These are phyloP conservation scores for Stenurella melanura DNA, from an alignment of 2,888 invertebrate genomes.

Conservation along the genomic window DNA sequence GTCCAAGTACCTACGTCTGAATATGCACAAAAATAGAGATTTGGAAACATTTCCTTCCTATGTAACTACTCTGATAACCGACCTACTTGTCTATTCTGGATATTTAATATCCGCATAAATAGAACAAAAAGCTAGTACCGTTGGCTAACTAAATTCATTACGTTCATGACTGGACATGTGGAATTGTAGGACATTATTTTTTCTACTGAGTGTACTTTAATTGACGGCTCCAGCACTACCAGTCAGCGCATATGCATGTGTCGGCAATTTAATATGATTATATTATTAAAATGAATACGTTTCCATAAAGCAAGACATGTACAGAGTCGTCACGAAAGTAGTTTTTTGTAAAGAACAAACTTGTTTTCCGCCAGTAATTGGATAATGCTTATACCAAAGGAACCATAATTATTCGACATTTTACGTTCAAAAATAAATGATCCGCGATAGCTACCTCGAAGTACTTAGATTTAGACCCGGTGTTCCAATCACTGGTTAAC, in stretches of 20 bases:
- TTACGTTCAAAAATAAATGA: too few species aligned
- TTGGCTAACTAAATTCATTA: background rate
- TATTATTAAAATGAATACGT: slow-evolving; percentile 71
- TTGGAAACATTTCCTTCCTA: too few species aligned
- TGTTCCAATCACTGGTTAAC: too few species aligned
- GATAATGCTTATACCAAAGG: slow-evolving; percentile 21
- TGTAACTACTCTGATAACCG: too few species aligned
- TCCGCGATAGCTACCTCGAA: too few species aligned
- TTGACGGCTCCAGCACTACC: background rate
- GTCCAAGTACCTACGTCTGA: too few species aligned
- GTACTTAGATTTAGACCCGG: too few species aligned
- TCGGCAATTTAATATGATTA: slow-evolving; percentile 5
- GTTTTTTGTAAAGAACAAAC: slow-evolving; percentile 1
- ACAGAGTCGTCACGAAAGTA: slow-evolving; percentile 44
- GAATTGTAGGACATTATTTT: background rate
- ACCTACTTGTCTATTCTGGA: background rate
- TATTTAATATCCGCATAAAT: background rate
- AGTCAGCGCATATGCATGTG: slow-evolving; percentile 37
- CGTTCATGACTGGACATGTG: background rate
- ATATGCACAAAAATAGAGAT: too few species aligned
- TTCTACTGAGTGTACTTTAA: background rate
- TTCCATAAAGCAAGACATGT: slow-evolving; percentile 59
- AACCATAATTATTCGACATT: background rate
- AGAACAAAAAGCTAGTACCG: background rate
- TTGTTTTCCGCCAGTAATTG: background rate